phyloP scores from a whole-genome alignment of 2,888 invertebrate genomes.

The Oasisia sp. region DNA sequence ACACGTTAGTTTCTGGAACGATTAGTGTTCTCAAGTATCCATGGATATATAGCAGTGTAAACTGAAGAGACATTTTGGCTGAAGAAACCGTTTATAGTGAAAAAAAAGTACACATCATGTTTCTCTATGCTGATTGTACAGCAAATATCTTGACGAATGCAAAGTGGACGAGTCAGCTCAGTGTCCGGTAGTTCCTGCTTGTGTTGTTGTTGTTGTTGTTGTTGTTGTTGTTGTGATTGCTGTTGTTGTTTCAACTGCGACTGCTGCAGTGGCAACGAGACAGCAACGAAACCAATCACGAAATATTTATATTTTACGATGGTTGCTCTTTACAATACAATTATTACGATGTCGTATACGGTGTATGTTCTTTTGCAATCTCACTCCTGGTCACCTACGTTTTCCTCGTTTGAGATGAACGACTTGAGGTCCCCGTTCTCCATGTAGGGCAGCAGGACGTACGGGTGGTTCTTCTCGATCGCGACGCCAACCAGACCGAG shows the following conservation, averaged over 20 bases:
- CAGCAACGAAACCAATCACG: neutral
- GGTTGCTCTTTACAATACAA: neutral
- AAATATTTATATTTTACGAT: neutral
- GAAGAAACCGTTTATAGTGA: too few relatives aligned
- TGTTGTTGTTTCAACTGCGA: neutral
- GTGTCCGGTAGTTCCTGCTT: neutral
- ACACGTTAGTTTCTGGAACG: neutral
- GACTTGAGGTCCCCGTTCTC: conserved; percentile 61
- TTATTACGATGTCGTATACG: neutral
- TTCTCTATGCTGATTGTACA: too few relatives aligned
- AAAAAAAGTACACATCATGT: too few relatives aligned
- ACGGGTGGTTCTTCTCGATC: conserved; percentile 58
- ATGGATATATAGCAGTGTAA: neutral
- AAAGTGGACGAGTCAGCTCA: too few relatives aligned
- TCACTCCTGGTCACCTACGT: conserved; percentile 42
- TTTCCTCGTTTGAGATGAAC: conserved; percentile 49
- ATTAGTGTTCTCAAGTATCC: neutral
- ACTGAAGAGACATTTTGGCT: neutral
- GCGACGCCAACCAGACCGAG: conserved; percentile 62
- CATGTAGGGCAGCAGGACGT: conserved; percentile 67
- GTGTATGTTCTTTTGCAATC: neutral
- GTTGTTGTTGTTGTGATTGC: neutral
- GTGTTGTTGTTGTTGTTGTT: neutral
- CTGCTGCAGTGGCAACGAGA: neutral
- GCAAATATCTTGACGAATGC: too few relatives aligned